These are phyloP conservation scores for Aplodontia rufa DNA, from an alignment of 2,113 vertebrate species.

Conservation along the genomic window DNA sequence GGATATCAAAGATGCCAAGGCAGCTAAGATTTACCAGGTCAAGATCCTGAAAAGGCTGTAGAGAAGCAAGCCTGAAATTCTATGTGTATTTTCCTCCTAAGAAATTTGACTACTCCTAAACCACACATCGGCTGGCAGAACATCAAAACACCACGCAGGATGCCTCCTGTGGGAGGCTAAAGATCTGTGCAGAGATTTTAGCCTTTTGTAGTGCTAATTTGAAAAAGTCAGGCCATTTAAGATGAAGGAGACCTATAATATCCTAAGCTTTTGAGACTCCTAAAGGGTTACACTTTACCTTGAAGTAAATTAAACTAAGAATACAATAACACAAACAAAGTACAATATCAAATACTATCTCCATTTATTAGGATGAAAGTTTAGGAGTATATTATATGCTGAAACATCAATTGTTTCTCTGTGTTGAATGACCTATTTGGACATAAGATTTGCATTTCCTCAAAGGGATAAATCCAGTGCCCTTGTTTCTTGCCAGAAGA, in stretches of 20 bases:
- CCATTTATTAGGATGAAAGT: not conserved
- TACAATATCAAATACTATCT: not conserved
- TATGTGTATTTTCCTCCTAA: not conserved
- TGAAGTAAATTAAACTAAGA: not conserved
- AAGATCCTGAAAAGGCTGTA: not conserved
- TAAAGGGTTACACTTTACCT: not conserved
- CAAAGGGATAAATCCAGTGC: not conserved
- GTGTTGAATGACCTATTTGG: not conserved
- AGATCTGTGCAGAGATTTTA: not conserved
- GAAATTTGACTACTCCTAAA: not conserved
- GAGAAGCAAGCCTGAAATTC: not conserved
- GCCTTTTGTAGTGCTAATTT: not conserved
- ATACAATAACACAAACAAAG: not conserved
- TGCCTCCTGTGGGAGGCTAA: not conserved
- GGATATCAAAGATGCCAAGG: not conserved
- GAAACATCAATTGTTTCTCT: not conserved
- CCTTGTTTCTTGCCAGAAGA: not conserved
- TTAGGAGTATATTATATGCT: not conserved
- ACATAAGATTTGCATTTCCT: not conserved
- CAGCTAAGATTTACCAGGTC: not conserved
- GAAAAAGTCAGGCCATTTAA: not conserved
- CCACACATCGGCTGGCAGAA: not conserved
- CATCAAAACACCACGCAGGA: not conserved
- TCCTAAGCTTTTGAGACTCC: not conserved
- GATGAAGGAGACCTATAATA: not conserved